Percentiles rank a stretch among this genome's conserved stretches.
Conservation (phyloP, 2,888 invertebrate species). For the Bombylius discolor region DNA sequence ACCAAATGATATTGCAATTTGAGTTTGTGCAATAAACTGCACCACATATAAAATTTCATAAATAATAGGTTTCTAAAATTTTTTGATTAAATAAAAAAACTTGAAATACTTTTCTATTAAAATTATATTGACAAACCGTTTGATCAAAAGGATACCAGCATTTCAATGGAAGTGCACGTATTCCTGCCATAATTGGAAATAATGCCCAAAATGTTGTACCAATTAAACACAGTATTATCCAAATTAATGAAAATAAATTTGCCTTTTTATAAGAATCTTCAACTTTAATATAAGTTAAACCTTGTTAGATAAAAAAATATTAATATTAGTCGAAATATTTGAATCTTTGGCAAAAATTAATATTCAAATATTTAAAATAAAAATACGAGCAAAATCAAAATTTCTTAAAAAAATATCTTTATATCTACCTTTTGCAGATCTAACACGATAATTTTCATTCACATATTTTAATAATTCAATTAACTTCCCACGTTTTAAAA, state of each 20-base stretch:
- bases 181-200: slow-evolving; percentile 6
- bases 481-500: slow-evolving; percentile 27
- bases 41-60: slow-evolving; percentile 17
- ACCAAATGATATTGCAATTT: slow-evolving; percentile 14
- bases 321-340: too few relatives aligned
- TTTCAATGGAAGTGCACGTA: slow-evolving; percentile 10
- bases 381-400: too few relatives aligned
- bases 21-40: slow-evolving; percentile 17
- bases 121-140: neutral
- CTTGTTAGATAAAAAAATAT: neutral
- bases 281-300: slow-evolving; percentile 10
- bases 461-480: slow-evolving; percentile 31
- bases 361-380: too few relatives aligned
- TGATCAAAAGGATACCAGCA: slow-evolving; percentile 16
- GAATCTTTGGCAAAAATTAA: too few relatives aligned
- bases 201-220: slow-evolving; percentile 10
- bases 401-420: neutral
- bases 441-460: slow-evolving; percentile 33
- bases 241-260: slow-evolving; percentile 3
- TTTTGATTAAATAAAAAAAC: neutral
- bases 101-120: neutral
- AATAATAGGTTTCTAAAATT: slow-evolving; percentile 1
- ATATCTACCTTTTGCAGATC: slow-evolving; percentile 34
- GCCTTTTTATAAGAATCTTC: slow-evolving; percentile 6
- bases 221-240: slow-evolving; percentile 6